A percentile compares a stretch with the other conserved stretches of the same genome.
Evolutionary conservation across 1,140 invertebrate species (phyloP).

Genomic region (Liolophura sinensis): DNA sequence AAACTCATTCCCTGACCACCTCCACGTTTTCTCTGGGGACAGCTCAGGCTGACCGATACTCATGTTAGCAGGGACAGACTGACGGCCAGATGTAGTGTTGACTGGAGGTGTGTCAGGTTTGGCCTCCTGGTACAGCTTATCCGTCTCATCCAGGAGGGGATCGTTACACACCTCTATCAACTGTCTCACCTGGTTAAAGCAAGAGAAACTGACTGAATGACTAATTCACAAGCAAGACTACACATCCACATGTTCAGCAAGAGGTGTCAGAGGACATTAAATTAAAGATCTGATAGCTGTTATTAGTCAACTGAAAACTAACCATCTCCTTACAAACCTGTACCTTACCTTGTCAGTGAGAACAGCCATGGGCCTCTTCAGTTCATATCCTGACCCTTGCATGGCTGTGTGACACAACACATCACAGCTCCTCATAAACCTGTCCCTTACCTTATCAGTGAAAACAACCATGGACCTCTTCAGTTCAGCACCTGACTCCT

Average conservation of each 20-base stretch:
- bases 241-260: no score
- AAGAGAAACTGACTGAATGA: background rate
- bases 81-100: slow-evolving; percentile 3
- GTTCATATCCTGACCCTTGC: slow-evolving; percentile 18
- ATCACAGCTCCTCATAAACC: slow-evolving; percentile 20
- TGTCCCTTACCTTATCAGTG: slow-evolving; percentile 10
- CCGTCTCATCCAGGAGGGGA: slow-evolving; percentile 33
- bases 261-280: no score
- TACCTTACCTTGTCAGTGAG: slow-evolving; percentile 28
- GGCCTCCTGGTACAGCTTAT: slow-evolving; percentile 26
- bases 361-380: slow-evolving; percentile 18
- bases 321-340: background rate
- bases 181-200: slow-evolving; percentile 66
- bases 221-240: no score
- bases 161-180: slow-evolving; percentile 43
- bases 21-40: slow-evolving; percentile 29
- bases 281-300: no score
- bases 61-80: slow-evolving; percentile 5
- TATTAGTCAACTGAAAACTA: no score
- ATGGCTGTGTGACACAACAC: slow-evolving; percentile 28
- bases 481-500: slow-evolving; percentile 18
- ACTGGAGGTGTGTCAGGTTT: slow-evolving; percentile 7
- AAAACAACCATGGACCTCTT: slow-evolving; percentile 21
- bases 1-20: slow-evolving; percentile 50
- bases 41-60: slow-evolving; percentile 1